Evolutionary conservation across 2,888 invertebrate species (phyloP).

Genomic region (Heterodera filipjevi): DNA sequence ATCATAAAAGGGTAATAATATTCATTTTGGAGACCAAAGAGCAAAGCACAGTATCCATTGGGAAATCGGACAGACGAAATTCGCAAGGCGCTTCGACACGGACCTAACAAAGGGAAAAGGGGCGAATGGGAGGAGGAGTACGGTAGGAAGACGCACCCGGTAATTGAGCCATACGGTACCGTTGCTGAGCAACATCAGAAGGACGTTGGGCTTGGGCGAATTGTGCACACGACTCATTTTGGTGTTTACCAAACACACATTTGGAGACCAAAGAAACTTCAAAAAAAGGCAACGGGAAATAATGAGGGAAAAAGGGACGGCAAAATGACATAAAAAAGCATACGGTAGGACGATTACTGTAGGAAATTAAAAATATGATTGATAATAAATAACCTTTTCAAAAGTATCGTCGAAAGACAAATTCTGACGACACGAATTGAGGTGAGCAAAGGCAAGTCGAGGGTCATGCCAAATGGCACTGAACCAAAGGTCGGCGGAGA

Average conservation of each 20-base stretch:
- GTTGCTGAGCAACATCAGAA: conserved; percentile 60
- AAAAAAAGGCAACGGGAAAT: conserved; percentile 24
- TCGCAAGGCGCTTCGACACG: conserved; percentile 59
- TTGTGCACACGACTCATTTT: conserved; percentile 53
- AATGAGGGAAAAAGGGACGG: not conserved
- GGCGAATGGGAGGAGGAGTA: not conserved
- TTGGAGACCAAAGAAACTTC: conserved; percentile 60
- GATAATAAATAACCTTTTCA: conserved; percentile 49
- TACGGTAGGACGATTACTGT: not conserved
- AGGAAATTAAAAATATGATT: not conserved
- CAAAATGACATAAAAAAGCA: not conserved
- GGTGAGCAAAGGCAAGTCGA: conserved; percentile 54
- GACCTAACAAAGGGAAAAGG: conserved; percentile 46
- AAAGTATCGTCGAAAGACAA: conserved; percentile 61
- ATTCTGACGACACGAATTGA: conserved; percentile 56
- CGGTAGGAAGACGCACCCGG: conserved; percentile 41
- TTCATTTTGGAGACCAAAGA: conserved; percentile 29
- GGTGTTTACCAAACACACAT: conserved; percentile 61
- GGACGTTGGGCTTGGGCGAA: conserved; percentile 61
- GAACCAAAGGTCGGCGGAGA: conserved; percentile 64
- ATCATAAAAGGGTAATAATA: not conserved
- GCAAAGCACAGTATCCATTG: conserved; percentile 53
- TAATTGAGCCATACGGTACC: conserved; percentile 63
- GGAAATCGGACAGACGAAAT: conserved; percentile 57
- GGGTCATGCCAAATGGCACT: conserved; percentile 61